These are phyloP conservation scores for Geophilus truncorum DNA, from an alignment of 2,888 invertebrate species.

Conservation along the genomic window DNA sequence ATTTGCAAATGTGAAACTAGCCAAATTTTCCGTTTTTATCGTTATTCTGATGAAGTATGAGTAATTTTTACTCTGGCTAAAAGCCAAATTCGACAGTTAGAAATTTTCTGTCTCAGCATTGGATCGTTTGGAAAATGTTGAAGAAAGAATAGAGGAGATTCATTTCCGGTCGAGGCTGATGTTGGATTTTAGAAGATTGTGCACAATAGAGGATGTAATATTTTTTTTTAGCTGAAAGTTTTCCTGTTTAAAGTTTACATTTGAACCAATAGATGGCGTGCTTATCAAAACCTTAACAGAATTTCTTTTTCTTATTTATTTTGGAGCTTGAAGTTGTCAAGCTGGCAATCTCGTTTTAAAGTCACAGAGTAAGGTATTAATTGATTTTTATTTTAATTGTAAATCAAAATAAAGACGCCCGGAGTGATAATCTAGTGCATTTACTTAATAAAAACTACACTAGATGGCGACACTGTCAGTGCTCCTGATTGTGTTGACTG, in stretches of 20 bases:
- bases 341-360: neutral
- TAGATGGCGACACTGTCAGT: too few relatives aligned
- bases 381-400: too few relatives aligned
- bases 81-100: neutral
- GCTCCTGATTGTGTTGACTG: too few relatives aligned
- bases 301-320: too few relatives aligned
- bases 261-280: neutral
- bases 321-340: too few relatives aligned
- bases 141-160: neutral
- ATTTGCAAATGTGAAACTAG: neutral
- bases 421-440: too few relatives aligned
- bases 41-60: neutral
- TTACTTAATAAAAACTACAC: too few relatives aligned
- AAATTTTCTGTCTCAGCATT: neutral
- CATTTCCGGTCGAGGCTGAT: neutral
- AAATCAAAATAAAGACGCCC: too few relatives aligned
- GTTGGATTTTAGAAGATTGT: neutral
- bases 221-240: neutral
- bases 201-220: neutral
- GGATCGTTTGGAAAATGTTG: neutral
- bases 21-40: neutral
- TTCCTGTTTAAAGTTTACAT: neutral
- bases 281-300: neutral
- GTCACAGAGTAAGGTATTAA: too few relatives aligned
- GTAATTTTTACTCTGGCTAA: neutral